Conservation (phyloP, 2,113 vertebrate genomes). For the Campylomormyrus tamandua region DNA sequence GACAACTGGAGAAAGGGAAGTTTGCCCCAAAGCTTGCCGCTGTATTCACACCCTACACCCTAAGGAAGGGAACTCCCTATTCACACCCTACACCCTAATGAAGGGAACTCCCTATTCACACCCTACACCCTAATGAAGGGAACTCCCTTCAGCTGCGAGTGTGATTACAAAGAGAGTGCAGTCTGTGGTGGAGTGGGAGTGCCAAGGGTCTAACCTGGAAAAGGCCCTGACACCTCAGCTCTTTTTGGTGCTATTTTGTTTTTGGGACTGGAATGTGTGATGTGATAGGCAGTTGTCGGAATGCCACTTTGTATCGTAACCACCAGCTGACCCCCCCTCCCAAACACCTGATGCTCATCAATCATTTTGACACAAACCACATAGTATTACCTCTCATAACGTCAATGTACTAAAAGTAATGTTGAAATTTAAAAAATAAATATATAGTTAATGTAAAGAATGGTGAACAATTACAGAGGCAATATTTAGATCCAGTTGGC, state of each 20-base stretch:
- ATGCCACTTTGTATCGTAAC: background rate
- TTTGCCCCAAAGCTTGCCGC: background rate
- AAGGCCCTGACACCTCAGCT: background rate
- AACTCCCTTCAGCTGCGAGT: background rate
- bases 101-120: background rate
- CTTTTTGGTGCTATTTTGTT: background rate
- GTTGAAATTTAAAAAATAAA: background rate
- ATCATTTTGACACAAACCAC: background rate
- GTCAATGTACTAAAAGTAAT: background rate
- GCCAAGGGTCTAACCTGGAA: background rate
- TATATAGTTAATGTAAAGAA: background rate
- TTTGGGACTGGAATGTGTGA: background rate
- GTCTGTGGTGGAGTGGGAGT: background rate
- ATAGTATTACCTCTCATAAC: background rate
- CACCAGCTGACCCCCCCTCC: background rate
- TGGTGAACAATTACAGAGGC: background rate
- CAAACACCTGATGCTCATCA: background rate
- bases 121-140: background rate
- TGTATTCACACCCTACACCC: background rate
- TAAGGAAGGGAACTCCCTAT: background rate
- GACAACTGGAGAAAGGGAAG: background rate
- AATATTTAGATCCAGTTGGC: background rate
- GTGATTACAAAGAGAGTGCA: background rate
- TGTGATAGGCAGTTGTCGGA: background rate
- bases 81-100: background rate